These are phyloP conservation scores for Cistogaster globosa DNA, from an alignment of 2,888 invertebrate genomes.

Conservation along the genomic window DNA sequence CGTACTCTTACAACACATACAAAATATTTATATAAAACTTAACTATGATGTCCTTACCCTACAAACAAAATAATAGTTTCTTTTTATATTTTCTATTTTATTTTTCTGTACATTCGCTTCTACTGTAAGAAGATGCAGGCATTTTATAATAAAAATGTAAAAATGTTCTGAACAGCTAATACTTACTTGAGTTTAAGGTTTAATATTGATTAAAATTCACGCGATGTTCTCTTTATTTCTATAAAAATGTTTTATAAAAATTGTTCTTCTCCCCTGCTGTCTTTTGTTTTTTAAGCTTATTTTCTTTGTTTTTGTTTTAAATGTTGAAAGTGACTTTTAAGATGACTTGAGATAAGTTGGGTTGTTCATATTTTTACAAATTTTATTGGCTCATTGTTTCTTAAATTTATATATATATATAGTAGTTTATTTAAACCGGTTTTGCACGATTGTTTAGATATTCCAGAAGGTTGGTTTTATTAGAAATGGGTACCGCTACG, in stretches of 20 bases:
- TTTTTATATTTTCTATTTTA: neutral
- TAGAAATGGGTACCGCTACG: too few relatives aligned
- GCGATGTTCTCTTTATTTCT: neutral
- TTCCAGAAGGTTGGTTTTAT: too few relatives aligned
- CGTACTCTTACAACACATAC: neutral
- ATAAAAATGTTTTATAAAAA: constrained; percentile 1
- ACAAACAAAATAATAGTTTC: constrained; percentile 15
- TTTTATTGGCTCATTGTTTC: constrained; percentile 33
- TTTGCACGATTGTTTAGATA: too few relatives aligned
- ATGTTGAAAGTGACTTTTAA: constrained; percentile 41
- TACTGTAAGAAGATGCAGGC: constrained; percentile 1
- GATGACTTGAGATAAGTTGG: constrained; percentile 29
- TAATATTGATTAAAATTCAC: constrained; percentile 37
- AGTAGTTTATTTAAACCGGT: too few relatives aligned
- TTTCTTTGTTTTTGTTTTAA: neutral
- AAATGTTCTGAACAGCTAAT: constrained; percentile 19
- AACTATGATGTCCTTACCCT: constrained; percentile 38
- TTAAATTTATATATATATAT: constrained; percentile 5
- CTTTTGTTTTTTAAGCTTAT: neutral
- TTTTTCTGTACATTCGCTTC: neutral
- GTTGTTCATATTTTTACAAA: neutral
- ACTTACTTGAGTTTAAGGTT: constrained; percentile 13
- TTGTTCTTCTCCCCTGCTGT: neutral
- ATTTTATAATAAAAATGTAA: constrained; percentile 4
- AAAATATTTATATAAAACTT: neutral